These are phyloP conservation scores for Meta bourneti DNA, from an alignment of 2,888 invertebrate species.

Conservation along the genomic window DNA sequence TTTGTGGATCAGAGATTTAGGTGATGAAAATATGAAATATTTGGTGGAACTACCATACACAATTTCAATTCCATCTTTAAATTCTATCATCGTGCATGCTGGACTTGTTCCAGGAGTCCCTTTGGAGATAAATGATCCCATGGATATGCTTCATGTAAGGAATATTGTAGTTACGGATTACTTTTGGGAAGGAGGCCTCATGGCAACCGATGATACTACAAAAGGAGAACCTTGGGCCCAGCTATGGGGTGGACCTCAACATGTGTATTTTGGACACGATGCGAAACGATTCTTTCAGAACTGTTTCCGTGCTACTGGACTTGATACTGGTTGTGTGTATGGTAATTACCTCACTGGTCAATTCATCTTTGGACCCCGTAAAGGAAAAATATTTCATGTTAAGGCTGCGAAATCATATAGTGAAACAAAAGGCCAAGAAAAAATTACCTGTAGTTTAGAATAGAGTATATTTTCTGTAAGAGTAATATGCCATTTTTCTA, in stretches of 20 bases:
- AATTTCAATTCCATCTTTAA: slow-evolving; percentile 79
- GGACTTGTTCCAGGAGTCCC: slow-evolving; percentile 80
- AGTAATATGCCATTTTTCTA: no score
- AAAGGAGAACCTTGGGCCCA: slow-evolving; percentile 80
- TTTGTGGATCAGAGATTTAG: slow-evolving; percentile 79
- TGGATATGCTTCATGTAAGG: slow-evolving; percentile 80
- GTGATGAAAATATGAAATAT: slow-evolving; percentile 79
- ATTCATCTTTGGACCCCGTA: slow-evolving; percentile 77
- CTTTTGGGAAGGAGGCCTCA: slow-evolving; percentile 76
- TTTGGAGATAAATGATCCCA: slow-evolving; percentile 78
- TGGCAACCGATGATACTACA: slow-evolving; percentile 77
- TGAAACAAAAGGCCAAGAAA: slow-evolving; percentile 30
- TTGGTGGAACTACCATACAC: slow-evolving; percentile 80
- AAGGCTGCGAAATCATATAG: slow-evolving; percentile 61
- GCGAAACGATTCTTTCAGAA: slow-evolving; percentile 80
- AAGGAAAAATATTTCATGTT: slow-evolving; percentile 75
- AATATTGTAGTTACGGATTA: slow-evolving; percentile 79
- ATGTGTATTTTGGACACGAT: slow-evolving; percentile 81
- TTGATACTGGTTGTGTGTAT: slow-evolving; percentile 81
- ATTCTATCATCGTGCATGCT: slow-evolving; percentile 80
- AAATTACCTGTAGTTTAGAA: not conserved
- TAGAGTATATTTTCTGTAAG: no score
- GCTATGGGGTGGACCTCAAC: slow-evolving; percentile 80
- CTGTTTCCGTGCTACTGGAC: slow-evolving; percentile 80
- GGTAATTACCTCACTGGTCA: slow-evolving; percentile 80